These are phyloP conservation scores for Parascotia fuliginaria DNA, from an alignment of 2,888 invertebrate species.

Conservation along the genomic window DNA sequence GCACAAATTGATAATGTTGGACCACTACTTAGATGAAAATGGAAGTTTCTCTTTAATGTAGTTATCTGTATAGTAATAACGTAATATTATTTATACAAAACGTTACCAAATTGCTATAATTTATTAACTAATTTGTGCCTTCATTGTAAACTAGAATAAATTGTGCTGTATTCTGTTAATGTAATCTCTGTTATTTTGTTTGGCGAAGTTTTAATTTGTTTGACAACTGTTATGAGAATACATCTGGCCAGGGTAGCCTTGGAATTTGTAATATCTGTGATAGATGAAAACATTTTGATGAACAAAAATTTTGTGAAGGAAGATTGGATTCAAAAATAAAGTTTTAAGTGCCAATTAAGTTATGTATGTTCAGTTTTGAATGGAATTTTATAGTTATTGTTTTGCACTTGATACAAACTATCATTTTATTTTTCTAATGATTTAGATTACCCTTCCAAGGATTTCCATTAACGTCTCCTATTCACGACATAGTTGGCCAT, in stretches of 20 bases:
- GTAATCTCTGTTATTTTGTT: constrained; percentile 50
- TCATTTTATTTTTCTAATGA: constrained; percentile 62
- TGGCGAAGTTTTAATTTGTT: constrained; percentile 51
- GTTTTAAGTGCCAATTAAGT: constrained; percentile 71
- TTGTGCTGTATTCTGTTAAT: constrained; percentile 46
- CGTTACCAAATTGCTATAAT: constrained; percentile 70
- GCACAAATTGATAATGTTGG: constrained; percentile 48
- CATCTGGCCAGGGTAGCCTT: constrained; percentile 53
- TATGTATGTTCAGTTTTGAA: constrained; percentile 58
- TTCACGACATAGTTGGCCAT: constrained; percentile 79
- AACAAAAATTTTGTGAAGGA: constrained; percentile 45
- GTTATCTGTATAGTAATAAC: constrained; percentile 34
- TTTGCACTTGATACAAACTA: constrained; percentile 62
- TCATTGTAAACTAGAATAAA: constrained; percentile 49
- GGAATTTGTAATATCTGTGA: constrained; percentile 71
- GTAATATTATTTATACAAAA: constrained; percentile 52
- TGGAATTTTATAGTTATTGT: constrained; percentile 64
- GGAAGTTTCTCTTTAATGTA: constrained; percentile 29
- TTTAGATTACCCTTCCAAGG: constrained; percentile 62
- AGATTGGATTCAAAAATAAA: constrained; percentile 46
- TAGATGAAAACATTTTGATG: constrained; percentile 54
- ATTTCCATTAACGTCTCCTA: constrained; percentile 69
- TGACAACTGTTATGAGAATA: constrained; percentile 45
- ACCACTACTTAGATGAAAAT: constrained; percentile 40
- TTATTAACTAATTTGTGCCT: constrained; percentile 62